phyloP scores from a whole-genome alignment of 2,113 vertebrate genomes.

The Rallus limicola region DNA sequence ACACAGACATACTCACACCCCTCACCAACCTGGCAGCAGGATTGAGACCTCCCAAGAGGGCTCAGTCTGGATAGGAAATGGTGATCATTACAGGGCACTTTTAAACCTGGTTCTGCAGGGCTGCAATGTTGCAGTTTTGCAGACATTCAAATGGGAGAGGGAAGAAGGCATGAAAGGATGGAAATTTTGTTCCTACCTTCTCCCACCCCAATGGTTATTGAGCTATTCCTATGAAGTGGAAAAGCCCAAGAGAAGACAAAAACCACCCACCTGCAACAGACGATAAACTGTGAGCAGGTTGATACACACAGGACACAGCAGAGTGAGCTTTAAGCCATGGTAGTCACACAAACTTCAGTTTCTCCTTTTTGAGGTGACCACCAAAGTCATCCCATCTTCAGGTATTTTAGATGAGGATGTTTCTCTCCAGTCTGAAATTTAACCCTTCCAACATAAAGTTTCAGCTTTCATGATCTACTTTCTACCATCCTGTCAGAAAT shows the following conservation, averaged over 20 bases:
- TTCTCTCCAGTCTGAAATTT: background rate
- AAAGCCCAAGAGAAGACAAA: background rate
- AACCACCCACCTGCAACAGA: background rate
- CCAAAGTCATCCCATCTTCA: background rate
- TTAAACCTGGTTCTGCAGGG: background rate
- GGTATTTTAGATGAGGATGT: background rate
- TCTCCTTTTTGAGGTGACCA: background rate
- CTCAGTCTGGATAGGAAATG: background rate
- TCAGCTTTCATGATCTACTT: background rate
- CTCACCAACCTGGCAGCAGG: background rate
- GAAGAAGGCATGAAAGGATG: background rate
- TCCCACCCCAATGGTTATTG: background rate
- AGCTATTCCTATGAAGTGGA: background rate
- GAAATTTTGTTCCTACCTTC: background rate
- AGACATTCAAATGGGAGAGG: background rate
- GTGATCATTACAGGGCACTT: background rate
- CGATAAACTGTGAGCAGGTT: background rate
- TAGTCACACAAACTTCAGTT: background rate
- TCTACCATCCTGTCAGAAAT: background rate
- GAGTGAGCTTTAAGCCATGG: background rate
- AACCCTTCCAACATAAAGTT: background rate
- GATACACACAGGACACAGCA: rapidly evolving
- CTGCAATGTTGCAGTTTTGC: background rate
- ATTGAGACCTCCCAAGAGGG: background rate
- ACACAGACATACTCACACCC: background rate